These are phyloP conservation scores for Aepyceros melampus DNA, from an alignment of 2,113 vertebrate genomes.

Conservation along the genomic window DNA sequence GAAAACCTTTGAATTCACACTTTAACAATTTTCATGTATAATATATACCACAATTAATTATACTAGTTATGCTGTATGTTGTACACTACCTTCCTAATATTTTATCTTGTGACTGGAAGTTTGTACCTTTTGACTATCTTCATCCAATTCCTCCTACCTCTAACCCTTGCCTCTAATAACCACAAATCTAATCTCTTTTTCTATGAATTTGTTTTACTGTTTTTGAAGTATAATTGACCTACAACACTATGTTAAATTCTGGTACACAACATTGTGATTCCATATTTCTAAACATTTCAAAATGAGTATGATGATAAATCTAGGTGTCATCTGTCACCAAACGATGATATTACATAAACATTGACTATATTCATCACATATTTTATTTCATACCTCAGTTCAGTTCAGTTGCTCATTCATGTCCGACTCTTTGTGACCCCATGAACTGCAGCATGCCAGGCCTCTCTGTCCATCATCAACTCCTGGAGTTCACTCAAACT, in stretches of 20 bases:
- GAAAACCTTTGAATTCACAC: neutral
- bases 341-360: neutral
- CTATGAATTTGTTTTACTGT: neutral
- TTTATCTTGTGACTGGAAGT: neutral
- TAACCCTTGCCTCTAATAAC: neutral
- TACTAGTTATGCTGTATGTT: neutral
- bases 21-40: neutral
- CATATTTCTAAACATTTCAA: neutral
- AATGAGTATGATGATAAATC: neutral
- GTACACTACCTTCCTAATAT: neutral
- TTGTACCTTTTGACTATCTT: neutral
- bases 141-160: neutral
- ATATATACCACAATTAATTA: neutral
- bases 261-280: neutral
- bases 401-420: no score
- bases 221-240: neutral
- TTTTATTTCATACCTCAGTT: neutral
- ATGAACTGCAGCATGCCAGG: no score
- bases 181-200: neutral
- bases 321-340: neutral
- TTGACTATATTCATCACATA: neutral
- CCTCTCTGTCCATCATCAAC: no score
- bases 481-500: no score
- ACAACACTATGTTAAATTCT: neutral
- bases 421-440: fast-evolving